A percentile compares a stretch with the other conserved stretches of the same genome.
Evolutionary conservation across 2,797 vertebrate species (phyloP).

Genomic region (Micropoecilia bifurca): DNA sequence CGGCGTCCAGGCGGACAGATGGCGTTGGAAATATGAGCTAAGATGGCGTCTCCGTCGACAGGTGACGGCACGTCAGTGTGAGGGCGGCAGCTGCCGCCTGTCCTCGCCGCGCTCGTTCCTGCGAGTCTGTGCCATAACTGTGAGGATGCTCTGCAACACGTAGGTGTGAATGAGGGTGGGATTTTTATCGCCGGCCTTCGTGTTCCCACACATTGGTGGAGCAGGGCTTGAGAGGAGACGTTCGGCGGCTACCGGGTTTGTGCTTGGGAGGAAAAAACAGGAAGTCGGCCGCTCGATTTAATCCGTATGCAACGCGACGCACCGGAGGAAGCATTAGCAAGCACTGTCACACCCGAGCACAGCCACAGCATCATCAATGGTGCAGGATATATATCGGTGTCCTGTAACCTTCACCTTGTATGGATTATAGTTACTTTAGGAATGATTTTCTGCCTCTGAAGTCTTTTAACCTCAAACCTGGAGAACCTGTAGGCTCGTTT

Average conservation of each 20-base stretch:
- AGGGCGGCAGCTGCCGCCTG: constrained; percentile 66
- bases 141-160: constrained; percentile 32
- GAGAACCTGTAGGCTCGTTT: constrained; percentile 19
- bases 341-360: constrained; percentile 46
- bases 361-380: constrained; percentile 28
- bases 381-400: constrained; percentile 7
- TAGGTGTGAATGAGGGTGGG: constrained; percentile 56
- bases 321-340: constrained; percentile 53
- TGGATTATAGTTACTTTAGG: constrained; percentile 52
- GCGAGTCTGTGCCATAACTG: constrained; percentile 14
- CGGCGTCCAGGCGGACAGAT: constrained; percentile 60
- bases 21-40: constrained; percentile 64
- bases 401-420: constrained; percentile 67
- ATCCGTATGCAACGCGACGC: constrained; percentile 30
- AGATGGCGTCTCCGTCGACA: constrained; percentile 66
- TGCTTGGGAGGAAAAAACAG: neutral
- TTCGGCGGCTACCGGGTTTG: constrained; percentile 31
- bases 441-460: constrained; percentile 67
- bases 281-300: constrained; percentile 35
- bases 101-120: constrained; percentile 18
- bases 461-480: constrained; percentile 62
- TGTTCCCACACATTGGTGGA: constrained; percentile 60
- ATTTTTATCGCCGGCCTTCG: constrained; percentile 59
- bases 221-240: constrained; percentile 34
- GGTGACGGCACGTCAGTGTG: constrained; percentile 66